Percentiles rank a stretch among this genome's conserved stretches.
phyloP scores from a whole-genome alignment of 2,888 invertebrate genomes.

The Ferdinandea cuprea region DNA sequence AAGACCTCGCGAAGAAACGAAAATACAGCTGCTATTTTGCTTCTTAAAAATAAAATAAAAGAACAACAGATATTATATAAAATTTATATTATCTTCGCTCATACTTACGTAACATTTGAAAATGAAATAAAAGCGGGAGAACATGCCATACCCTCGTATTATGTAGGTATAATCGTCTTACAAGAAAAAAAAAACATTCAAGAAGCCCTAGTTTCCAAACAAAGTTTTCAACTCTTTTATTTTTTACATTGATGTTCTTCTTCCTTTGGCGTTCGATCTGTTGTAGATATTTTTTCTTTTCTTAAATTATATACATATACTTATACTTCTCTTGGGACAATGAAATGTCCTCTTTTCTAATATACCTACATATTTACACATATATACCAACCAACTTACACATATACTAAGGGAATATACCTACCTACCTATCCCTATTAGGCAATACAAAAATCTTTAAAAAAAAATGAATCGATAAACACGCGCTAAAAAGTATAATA shows the following conservation, averaged over 20 bases:
- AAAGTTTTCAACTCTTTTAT: constrained; percentile 45
- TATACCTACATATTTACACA: constrained; percentile 46
- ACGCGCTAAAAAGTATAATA: constrained; percentile 39
- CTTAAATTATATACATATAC: background rate
- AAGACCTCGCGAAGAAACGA: background rate
- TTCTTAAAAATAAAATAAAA: background rate
- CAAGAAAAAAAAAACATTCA: constrained; percentile 43
- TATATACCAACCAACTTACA: constrained; percentile 68
- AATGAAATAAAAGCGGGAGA: background rate
- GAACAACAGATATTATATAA: background rate
- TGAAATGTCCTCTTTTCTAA: constrained; percentile 38
- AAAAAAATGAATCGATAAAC: constrained; percentile 68
- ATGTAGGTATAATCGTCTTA: constrained; percentile 57
- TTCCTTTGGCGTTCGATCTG: constrained; percentile 42
- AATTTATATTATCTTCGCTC: constrained; percentile 9
- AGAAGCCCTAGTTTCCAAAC: constrained; percentile 71
- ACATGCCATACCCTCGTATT: no score
- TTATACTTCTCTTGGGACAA: constrained; percentile 39
- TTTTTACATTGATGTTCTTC: constrained; percentile 4
- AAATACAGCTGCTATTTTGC: no score
- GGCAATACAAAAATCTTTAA: constrained; percentile 64
- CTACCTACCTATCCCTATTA: constrained; percentile 29
- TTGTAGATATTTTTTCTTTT: constrained; percentile 32
- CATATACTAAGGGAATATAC: constrained; percentile 37
- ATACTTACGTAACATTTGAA: background rate